Conservation (phyloP, 2,888 invertebrate species). For the Bhutanitis thaidina region DNA sequence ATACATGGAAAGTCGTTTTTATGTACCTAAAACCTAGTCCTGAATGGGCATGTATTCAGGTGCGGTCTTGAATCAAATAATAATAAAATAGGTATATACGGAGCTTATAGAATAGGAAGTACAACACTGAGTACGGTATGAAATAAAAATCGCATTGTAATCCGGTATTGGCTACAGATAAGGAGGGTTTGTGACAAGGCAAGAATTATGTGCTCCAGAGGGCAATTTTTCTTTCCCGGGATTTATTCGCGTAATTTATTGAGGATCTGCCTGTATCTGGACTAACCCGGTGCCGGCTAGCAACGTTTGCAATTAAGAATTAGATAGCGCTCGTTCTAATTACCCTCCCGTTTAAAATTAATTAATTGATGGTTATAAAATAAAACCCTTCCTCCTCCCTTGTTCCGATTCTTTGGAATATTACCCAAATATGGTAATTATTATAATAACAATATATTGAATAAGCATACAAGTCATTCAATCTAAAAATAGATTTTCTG, state of each 20-base stretch:
- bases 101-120: conserved; percentile 36
- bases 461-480: no score
- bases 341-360: conserved; percentile 37
- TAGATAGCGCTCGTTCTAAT: conserved; percentile 40
- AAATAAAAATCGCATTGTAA: conserved; percentile 80
- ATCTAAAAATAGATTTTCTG: no score
- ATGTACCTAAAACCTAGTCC: no score
- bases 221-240: conserved; percentile 79
- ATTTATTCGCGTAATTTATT: conserved; percentile 80
- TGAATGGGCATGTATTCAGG: no score
- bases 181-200: conserved; percentile 79
- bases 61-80: no score
- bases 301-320: conserved; percentile 66
- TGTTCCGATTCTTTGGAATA: no score
- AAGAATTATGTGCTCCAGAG: conserved; percentile 81
- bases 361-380: conserved; percentile 20
- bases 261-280: conserved; percentile 78
- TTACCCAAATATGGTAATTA: no score
- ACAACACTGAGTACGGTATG: conserved; percentile 60
- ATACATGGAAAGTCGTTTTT: no score
- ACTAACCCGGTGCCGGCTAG: conserved; percentile 65
- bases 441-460: no score
- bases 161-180: conserved; percentile 79
- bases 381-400: no score
- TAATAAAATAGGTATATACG: background rate